Evolutionary conservation across 2,888 invertebrate genomes (phyloP).

Genomic region (Geotrupes spiniger): DNA sequence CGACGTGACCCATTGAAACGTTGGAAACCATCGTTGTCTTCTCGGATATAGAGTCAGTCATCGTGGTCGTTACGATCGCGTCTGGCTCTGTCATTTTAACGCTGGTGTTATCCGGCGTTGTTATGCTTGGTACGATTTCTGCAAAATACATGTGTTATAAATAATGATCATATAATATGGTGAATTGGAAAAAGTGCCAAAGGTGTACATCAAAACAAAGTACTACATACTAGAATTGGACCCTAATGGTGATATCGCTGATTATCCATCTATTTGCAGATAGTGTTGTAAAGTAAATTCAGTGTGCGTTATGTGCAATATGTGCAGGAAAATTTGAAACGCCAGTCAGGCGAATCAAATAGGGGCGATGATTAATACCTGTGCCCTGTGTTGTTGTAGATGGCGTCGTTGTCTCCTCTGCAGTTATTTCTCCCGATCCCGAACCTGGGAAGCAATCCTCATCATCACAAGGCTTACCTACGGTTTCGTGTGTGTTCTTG

Average conservation of each 20-base stretch:
- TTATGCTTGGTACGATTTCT: slow-evolving; percentile 31
- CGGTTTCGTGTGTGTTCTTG: slow-evolving; percentile 21
- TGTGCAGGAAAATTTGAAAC: no score
- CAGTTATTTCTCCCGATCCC: slow-evolving; percentile 69
- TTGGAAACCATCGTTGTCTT: slow-evolving; percentile 8
- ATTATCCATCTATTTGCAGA: no score
- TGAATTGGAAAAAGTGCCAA: neutral
- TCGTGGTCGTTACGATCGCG: slow-evolving; percentile 17
- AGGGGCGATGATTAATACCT: slow-evolving; percentile 39
- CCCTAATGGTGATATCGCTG: no score
- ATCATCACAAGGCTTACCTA: slow-evolving; percentile 60
- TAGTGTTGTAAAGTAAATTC: neutral
- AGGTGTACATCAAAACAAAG: no score
- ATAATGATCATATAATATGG: neutral
- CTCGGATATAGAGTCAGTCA: slow-evolving; percentile 31
- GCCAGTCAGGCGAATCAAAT: no score
- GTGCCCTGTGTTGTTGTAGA: slow-evolving; percentile 52
- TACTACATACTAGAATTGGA: no score
- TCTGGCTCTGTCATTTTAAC: slow-evolving; percentile 32
- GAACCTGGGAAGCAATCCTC: slow-evolving; percentile 85
- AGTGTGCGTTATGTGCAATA: neutral
- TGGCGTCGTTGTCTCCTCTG: slow-evolving; percentile 59
- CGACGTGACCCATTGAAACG: slow-evolving; percentile 19
- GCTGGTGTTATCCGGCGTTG: slow-evolving; percentile 42
- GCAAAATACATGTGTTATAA: neutral